Percentiles rank a stretch among this genome's conserved stretches.
Conservation (phyloP, 2,888 invertebrate genomes). For the Leptopilina myrica region DNA sequence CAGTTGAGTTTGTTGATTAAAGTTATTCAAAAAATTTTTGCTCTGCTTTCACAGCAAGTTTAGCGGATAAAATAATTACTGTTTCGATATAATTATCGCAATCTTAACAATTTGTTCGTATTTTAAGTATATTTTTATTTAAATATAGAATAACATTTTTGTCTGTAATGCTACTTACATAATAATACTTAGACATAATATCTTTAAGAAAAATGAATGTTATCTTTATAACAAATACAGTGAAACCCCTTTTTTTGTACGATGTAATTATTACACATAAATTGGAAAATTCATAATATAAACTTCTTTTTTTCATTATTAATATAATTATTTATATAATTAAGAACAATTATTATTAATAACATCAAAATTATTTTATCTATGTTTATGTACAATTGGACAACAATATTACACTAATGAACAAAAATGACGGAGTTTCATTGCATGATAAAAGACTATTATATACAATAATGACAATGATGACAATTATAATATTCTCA, state of each 20-base stretch:
- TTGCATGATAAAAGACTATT: slow-evolving; percentile 55
- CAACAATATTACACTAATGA: background rate
- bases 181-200: slow-evolving; percentile 45
- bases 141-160: slow-evolving; percentile 49
- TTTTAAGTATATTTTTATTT: slow-evolving; percentile 48
- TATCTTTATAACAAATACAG: slow-evolving; percentile 42
- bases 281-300: slow-evolving; percentile 35
- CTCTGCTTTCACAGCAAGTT: too few species aligned
- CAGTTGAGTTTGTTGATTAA: too few species aligned
- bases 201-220: slow-evolving; percentile 41
- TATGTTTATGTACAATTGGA: slow-evolving; percentile 3
- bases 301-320: background rate
- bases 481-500: slow-evolving; percentile 44
- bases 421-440: slow-evolving; percentile 35
- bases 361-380: slow-evolving; percentile 45
- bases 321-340: background rate
- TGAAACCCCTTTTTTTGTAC: slow-evolving; percentile 37
- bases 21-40: too few species aligned
- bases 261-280: slow-evolving; percentile 42
- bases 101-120: background rate
- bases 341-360: slow-evolving; percentile 27
- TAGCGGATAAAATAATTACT: too few species aligned
- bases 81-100: too few species aligned
- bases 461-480: slow-evolving; percentile 57
- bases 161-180: slow-evolving; percentile 44